Evolutionary conservation across 1,140 invertebrate genomes (phyloP), one percentile per base, ranked within the genome.

Genomic region (Trypoxylus dichotomus): DNA sequence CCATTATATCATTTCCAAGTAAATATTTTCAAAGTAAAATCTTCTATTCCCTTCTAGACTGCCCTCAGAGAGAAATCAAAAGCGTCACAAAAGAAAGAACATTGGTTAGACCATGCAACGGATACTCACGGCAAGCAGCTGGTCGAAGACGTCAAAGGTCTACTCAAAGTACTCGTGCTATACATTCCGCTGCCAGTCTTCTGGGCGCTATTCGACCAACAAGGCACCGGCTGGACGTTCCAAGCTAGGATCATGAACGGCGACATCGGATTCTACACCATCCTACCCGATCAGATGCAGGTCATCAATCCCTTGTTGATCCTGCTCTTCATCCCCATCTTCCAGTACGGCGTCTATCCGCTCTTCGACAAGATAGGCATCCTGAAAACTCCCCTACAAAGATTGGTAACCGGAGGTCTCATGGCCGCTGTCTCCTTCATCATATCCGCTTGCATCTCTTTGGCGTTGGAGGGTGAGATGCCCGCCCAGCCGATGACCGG

Each of bases 201-300:
- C 85, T 98, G 96, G 96, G 92, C 96, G 0, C 86, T 98, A 0
- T 93, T 93, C 82, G 94, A 96, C 84, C 94, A 96, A 85, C 92
- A 95, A 89, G 97, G 96, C 13, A 98, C 97, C 0, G 90, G 94
- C 71, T 99, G 97, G 97, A 97, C 96, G 0, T 91, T 98, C 78
- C 97, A 99, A 90, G 97, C 97, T 8, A 92, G 92, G 0, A 90
- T 93, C 79, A 97, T 99, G 95, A 88, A 96, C 83, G 96, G 97
- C 10, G 85, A 91, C n/a, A 84, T 97, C 2, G 90, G 91, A 1
- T 90, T 89, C 77, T 90, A 90, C 19, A 87, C 88, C 0, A 87
- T 98, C 11, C 91, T 96, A 79, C 94, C 97, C 0, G 96, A 98
- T 86, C 96, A 98, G 86, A 93, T 98, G 90, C 94, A 96, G 60